Base-by-base conservation (phyloP, 2,888 invertebrate species). In the Scaptomyza cyrtandrae region DNA sequence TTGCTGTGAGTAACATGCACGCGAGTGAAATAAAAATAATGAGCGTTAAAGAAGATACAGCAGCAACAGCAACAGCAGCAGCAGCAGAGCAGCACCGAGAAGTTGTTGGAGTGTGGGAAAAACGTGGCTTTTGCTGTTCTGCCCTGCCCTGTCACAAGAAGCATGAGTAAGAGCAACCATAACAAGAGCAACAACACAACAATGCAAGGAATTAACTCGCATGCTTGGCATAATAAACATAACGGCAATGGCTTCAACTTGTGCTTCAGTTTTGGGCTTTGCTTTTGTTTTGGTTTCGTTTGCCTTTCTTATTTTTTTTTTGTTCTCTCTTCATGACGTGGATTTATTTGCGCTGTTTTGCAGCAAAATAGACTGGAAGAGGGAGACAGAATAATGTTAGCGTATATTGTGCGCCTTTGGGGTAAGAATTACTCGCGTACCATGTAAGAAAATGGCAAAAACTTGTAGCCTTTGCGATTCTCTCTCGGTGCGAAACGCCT, bases 141-240 rank as follows among this genome's bases (percentile, higher is more conserved):
- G n/a, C n/a, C n/a, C n/a, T 33, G 49, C 33, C 55, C 64, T 69
- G 65, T 62, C 45, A 67, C 31, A 55, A 55, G 55, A 71, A 70
- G 56, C 49, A 29, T 29, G 29, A 29, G 29, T 29, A 46, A 44
- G 35, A 50, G 44, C 14, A 68, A 35, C 44, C 57, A 53, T 64
- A 70, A 53, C 6, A 55, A 16, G 4, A 33, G 41, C 43, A 56
- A 52, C 52, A 80, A 71, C 82, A 52, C 52, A 80, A 71, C 82
- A 82, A 69, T 69, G 63, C 68, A 52, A 69, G 49, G 78, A 86
- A 86, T 86, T 80, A 83, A 80, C 84, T 78, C 84, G 84, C 83
- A 86, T 86, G 84, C 86, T 70, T 75, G 75, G 84, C 83, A 83
- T 84, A 77, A 83, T 84, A 86, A 83, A 86, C 81, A 86, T 86